Evolutionary conservation across 2,888 invertebrate species (phyloP), one percentile per base, ranked within the genome.

Genomic region (Harpalus rufipes): DNA sequence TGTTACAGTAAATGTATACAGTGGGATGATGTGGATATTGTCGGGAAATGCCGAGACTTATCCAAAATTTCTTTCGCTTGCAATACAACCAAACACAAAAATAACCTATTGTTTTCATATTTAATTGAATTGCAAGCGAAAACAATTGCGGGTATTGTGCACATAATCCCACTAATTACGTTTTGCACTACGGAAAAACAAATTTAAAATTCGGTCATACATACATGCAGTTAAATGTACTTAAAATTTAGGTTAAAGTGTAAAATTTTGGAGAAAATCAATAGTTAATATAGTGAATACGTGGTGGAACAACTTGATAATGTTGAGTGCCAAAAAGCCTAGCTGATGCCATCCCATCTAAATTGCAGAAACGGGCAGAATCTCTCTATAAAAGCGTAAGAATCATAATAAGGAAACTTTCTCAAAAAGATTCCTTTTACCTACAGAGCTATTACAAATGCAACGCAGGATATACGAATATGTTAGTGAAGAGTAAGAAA

Each of bases 241-340:
- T 61, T 8, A 25, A 10, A 63, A 63, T 21, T 10, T 63, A 25
- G 63, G 63, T 63, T 25, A 63, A 63, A 63, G 8, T 21, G 21
- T 25, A 63, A 63, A 63, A 63, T 63, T 18, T 63, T 5, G 59
- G 12, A 63, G 25, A 63, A 59, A 63, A 63, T 63, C 63, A 21
- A 63, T 63, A 63, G 21, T 63, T 63, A 7, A 63, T 18, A 63
- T 63, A 63, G 21, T 63, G 25, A 7, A 63, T 18, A 10, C 7
- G 25, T 21, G 3, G 21, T 21, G 8, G 61, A 21, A 63, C 25
- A 63, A 63, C 6, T 59, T 8, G 25, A 18, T 25, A 63, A 63
- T 10, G 12, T 51, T 1, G 21, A 63, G 3, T 63, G 63, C 63
- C 12, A 63, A 10, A 59, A 25, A 12, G 25, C 5, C 16, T 63